Percentiles rank a stretch among this genome's conserved stretches.
Conservation (phyloP, 1,140 invertebrate genomes). For the Paramacrobiotus metropolitanus region DNA sequence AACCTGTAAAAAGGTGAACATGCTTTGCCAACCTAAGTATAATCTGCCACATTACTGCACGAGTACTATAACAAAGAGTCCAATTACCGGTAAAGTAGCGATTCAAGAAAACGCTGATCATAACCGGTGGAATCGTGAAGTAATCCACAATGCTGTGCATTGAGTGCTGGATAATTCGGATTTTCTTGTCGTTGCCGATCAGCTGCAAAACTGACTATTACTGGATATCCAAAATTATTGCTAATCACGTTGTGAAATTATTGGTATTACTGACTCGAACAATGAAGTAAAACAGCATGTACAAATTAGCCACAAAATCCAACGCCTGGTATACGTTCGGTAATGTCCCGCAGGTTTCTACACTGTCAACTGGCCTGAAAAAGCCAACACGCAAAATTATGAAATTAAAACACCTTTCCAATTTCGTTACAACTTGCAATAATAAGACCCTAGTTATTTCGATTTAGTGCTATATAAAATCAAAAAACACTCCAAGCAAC, state of each 20-base stretch:
- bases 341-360: neutral
- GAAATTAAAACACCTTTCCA: too few species aligned
- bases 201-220: neutral
- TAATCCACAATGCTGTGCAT: constrained; percentile 2
- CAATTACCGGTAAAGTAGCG: neutral
- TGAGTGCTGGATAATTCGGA: neutral
- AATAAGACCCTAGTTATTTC: too few species aligned
- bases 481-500: too few species aligned
- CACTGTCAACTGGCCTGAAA: neutral
- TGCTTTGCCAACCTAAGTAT: too few species aligned
- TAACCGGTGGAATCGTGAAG: neutral
- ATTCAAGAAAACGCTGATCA: neutral
- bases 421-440: too few species aligned
- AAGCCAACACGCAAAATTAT: neutral
- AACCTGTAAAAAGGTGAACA: neutral
- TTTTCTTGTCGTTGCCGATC: neutral
- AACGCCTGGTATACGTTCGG: neutral
- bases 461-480: too few species aligned
- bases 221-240: neutral
- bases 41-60: too few species aligned
- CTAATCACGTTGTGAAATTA: neutral
- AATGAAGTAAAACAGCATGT: neutral
- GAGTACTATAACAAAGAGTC: neutral
- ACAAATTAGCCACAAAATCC: neutral
- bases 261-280: neutral